Conservation (phyloP, 2,888 invertebrate species). For the Andrena trimmerana region DNA sequence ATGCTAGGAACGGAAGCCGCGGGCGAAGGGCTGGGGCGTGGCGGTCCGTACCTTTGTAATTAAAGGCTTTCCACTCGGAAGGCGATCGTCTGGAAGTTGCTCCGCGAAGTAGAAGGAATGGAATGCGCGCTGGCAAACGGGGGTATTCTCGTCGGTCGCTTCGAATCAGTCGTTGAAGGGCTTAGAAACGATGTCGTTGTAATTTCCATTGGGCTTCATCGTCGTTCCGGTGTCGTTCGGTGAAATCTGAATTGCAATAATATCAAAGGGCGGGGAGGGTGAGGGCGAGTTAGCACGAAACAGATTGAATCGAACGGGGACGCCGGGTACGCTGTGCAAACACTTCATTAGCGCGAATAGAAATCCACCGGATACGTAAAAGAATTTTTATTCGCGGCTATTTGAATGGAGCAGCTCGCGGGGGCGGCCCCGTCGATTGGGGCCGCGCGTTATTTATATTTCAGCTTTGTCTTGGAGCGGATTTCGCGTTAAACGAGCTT, state of each 20-base stretch:
- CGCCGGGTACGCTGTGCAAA: constrained; percentile 37
- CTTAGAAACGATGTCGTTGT: background rate
- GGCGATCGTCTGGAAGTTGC: constrained; percentile 62
- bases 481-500: constrained; percentile 35
- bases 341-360: constrained; percentile 53
- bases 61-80: constrained; percentile 65
- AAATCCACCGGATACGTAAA: constrained; percentile 15
- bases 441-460: constrained; percentile 49
- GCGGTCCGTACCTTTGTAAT: constrained; percentile 53
- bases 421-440: constrained; percentile 15
- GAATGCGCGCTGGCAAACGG: constrained; percentile 12
- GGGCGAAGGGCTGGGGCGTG: background rate
- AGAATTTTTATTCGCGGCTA: constrained; percentile 42
- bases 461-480: constrained; percentile 29
- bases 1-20: background rate
- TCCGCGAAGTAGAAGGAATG: constrained; percentile 19
- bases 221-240: background rate
- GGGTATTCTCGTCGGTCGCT: background rate
- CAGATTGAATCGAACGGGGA: constrained; percentile 14
- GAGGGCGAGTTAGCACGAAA: background rate
- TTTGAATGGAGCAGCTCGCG: constrained; percentile 22
- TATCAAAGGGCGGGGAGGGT: constrained; percentile 17
- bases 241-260: constrained; percentile 3
- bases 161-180: constrained; percentile 2
- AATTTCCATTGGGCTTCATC: background rate